Evolutionary conservation across 2,797 vertebrate species (phyloP).

Genomic region (Benthosema pterotum): DNA sequence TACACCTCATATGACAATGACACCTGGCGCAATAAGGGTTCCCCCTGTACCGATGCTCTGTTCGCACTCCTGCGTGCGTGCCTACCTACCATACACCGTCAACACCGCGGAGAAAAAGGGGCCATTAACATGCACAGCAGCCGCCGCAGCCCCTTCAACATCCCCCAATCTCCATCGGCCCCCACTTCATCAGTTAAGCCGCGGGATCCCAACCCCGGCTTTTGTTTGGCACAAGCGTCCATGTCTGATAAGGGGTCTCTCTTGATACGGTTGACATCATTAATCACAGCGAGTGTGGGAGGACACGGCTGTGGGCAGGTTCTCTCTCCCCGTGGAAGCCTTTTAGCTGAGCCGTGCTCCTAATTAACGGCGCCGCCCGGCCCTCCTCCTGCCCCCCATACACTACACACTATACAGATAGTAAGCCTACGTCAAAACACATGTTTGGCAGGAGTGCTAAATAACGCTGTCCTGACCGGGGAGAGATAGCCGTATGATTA

Average conservation of each 20-base stretch:
- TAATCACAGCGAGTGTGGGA: constrained; percentile 73
- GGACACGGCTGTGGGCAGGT: constrained; percentile 57
- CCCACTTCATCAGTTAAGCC: constrained; percentile 74
- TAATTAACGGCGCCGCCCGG: constrained; percentile 64
- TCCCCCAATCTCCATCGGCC: constrained; percentile 31
- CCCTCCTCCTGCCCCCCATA: constrained; percentile 33
- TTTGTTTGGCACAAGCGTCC: constrained; percentile 69
- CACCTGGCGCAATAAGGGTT: constrained; percentile 6
- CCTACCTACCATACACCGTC: constrained; percentile 35
- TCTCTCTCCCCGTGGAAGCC: constrained; percentile 56
- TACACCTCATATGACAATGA: not conserved
- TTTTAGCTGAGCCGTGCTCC: constrained; percentile 51
- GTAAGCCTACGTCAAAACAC: constrained; percentile 37
- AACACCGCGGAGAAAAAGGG: constrained; percentile 21
- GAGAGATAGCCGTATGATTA: constrained; percentile 22
- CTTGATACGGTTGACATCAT: constrained; percentile 71
- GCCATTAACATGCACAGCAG: constrained; percentile 63
- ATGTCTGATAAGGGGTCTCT: constrained; percentile 68
- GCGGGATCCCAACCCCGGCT: constrained; percentile 65
- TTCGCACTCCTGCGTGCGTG: constrained; percentile 31
- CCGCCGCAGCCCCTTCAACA: constrained; percentile 41
- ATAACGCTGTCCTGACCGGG: constrained; percentile 29
- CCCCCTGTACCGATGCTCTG: constrained; percentile 6
- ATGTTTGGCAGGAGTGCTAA: constrained; percentile 37
- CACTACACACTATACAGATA: constrained; percentile 24